Conservation (phyloP, 2,113 vertebrate species). For the Picathartes gymnocephalus region DNA sequence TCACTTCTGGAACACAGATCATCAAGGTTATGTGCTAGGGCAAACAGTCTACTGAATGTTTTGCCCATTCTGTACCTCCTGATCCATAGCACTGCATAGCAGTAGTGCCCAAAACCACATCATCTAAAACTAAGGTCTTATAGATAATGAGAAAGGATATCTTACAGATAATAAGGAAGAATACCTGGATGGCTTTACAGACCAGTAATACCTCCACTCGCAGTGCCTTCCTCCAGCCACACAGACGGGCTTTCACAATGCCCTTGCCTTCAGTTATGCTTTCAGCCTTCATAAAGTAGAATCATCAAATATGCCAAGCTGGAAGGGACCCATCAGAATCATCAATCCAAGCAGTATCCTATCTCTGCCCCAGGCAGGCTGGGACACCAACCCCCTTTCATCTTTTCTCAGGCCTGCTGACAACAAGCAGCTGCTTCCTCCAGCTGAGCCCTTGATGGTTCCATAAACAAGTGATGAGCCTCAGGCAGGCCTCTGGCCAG, state of each 20-base stretch:
- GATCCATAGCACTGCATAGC: background rate
- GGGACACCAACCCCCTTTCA: background rate
- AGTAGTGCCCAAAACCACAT: background rate
- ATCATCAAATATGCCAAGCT: background rate
- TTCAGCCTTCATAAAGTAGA: background rate
- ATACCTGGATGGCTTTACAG: background rate
- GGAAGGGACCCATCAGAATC: background rate
- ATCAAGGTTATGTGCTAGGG: background rate
- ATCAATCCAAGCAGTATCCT: fast-evolving
- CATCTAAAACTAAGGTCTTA: background rate
- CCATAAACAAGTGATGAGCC: background rate
- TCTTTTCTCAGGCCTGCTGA: background rate
- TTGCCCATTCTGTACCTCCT: background rate
- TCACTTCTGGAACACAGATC: background rate
- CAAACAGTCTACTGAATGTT: background rate
- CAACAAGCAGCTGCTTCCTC: background rate
- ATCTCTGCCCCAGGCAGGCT: background rate
- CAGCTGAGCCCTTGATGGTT: background rate
- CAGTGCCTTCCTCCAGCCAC: background rate
- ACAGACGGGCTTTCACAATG: background rate
- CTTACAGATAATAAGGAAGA: background rate
- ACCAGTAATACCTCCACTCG: background rate
- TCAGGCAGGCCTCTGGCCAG: background rate
- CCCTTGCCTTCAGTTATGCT: background rate
- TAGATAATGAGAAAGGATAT: background rate